phyloP scores from a whole-genome alignment of 2,888 invertebrate species.

The Mesochorus sp. region DNA sequence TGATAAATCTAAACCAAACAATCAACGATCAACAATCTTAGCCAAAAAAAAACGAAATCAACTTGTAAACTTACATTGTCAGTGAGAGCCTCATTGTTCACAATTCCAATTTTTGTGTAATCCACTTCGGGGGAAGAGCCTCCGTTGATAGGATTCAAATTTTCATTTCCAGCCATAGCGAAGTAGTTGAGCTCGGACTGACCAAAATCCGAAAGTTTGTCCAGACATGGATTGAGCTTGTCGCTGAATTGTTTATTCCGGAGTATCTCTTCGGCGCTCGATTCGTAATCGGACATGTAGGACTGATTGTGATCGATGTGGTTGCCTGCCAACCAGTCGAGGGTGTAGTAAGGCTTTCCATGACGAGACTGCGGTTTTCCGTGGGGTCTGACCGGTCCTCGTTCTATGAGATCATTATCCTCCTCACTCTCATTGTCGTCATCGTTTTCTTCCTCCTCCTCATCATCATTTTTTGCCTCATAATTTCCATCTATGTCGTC shows the following conservation, averaged over 20 bases:
- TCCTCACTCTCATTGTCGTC: conserved; percentile 37
- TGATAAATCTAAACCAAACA: too few species aligned
- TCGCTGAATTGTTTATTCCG: conserved; percentile 69
- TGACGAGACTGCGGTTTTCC: conserved; percentile 49
- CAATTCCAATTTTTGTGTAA: conserved; percentile 36
- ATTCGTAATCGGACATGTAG: conserved; percentile 66
- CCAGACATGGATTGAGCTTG: conserved; percentile 70
- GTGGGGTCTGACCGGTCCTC: conserved; percentile 71
- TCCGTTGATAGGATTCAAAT: conserved; percentile 28
- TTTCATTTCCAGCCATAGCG: conserved; percentile 19
- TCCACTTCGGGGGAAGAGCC: conserved; percentile 43
- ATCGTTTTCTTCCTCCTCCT: conserved; percentile 36
- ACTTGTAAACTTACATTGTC: conserved; percentile 44
- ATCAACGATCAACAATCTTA: too few species aligned
- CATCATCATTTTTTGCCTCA: conserved; percentile 18
- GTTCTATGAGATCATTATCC: conserved; percentile 65
- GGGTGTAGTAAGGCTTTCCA: conserved; percentile 66
- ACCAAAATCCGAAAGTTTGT: conserved; percentile 67
- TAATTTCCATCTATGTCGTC: conserved; percentile 54
- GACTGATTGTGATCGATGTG: conserved; percentile 37
- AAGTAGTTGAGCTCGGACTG: conserved; percentile 16
- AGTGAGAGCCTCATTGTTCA: too few species aligned
- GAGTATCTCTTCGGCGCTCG: conserved; percentile 68
- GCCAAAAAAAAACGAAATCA: too few species aligned
- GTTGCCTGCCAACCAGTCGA: conserved; percentile 41